Percentiles rank a stretch among this genome's conserved stretches.
These are phyloP conservation scores for Perca fluviatilis DNA, from an alignment of 2,113 vertebrate genomes.

Conservation along the genomic window DNA sequence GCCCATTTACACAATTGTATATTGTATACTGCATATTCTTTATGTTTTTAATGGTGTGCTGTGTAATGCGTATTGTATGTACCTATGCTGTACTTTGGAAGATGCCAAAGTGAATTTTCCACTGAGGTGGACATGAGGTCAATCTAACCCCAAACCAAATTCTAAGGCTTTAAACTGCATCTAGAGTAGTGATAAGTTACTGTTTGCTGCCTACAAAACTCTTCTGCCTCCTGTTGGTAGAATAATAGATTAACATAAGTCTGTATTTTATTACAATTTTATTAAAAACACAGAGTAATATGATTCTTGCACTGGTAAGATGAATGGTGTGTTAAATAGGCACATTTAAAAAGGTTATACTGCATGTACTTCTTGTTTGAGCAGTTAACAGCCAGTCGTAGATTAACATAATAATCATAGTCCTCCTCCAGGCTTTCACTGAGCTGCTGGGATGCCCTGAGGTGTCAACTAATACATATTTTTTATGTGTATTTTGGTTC, in stretches of 20 bases:
- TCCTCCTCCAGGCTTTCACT: neutral
- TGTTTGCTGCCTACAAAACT: neutral
- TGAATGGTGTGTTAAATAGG: neutral
- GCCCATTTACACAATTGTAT: neutral
- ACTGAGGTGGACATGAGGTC: neutral
- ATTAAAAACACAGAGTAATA: neutral
- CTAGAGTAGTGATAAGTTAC: neutral
- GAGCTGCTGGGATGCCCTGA: neutral
- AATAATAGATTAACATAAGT: neutral
- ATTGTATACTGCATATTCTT: neutral
- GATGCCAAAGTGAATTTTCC: neutral
- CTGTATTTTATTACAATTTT: neutral
- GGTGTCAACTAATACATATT: neutral
- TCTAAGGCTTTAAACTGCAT: neutral
- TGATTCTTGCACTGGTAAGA: neutral
- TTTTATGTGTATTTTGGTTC: neutral
- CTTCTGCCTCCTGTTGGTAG: conserved; percentile 58
- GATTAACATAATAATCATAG: neutral
- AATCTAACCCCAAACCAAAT: neutral
- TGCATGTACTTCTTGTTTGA: neutral
- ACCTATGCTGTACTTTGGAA: neutral
- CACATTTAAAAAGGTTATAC: neutral
- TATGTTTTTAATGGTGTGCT: neutral
- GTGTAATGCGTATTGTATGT: neutral
- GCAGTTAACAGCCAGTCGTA: neutral